Base-by-base conservation (phyloP, 2,888 invertebrate genomes). In the Stenurella melanura region DNA sequence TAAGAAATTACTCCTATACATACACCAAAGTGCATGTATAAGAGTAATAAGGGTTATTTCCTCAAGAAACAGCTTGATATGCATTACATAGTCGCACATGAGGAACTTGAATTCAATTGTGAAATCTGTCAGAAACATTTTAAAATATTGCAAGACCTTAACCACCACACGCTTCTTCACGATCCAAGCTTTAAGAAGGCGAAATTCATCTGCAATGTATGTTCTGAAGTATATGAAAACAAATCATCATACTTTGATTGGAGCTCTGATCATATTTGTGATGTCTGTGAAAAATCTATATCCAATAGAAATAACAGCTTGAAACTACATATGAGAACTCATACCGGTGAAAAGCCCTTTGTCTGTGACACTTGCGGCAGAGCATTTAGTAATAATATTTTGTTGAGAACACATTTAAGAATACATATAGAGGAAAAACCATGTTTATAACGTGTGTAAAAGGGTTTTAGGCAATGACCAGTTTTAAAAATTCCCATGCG, bases 301-400 rank as follows among this genome's bases (percentile, higher is more conserved):
- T 77, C 81, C 6, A 80, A 78, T 1, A 77, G 73, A 56, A 70
- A 75, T 34, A 15, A 9, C 9, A 81, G 81, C 54, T 78, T 86
- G 26, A 82, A 79, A 38, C 80, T 80, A 17, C 87, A 87, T 71
- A 76, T 81, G 73, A 79, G 84, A 18, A 83, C 80, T 9, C 86
- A 86, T 68, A 86, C 84, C 0, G 85, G 85, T 3, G 87, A 87
- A 72, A 86, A 84, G 63, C 85, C 85, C 17, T 83, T 80, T 63
- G 75, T 76, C 10, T 89, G 88, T 73, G 77, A 81, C 9, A 72
- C 78, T 54, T 89, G 88, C 73, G 80, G 75, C 3, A 86, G 84
- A 73, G 79, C 82, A 5, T 89, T 87, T 72, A 83, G 84, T 30
- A 83, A 72, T 38, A 78, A 74, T 71, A 79, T 76, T 64, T 82